A percentile compares a stretch with the other conserved stretches of the same genome.
Evolutionary conservation across 2,888 invertebrate genomes (phyloP).

Genomic region (Ectemnius lituratus): DNA sequence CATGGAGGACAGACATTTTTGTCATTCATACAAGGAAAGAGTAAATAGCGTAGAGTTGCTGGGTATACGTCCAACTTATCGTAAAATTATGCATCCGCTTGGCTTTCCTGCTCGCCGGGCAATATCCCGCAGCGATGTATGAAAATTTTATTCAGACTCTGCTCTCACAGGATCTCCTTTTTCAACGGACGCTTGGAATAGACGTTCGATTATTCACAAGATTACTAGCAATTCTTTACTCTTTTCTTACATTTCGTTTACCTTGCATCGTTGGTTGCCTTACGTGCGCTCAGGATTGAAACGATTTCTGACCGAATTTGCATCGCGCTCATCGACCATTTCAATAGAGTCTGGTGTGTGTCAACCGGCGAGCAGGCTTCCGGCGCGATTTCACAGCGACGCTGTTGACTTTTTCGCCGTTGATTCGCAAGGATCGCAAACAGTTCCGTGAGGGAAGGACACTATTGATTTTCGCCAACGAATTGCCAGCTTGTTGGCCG

Average conservation of each 20-base stretch:
- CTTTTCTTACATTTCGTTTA: neutral
- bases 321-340: too few relatives aligned
- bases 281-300: too few relatives aligned
- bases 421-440: too few relatives aligned
- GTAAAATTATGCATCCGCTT: slow-evolving; percentile 38
- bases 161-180: slow-evolving; percentile 11
- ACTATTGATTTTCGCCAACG: too few relatives aligned
- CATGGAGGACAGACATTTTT: slow-evolving; percentile 4
- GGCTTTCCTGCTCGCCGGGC: slow-evolving; percentile 10
- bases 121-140: slow-evolving; percentile 23
- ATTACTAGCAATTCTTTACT: slow-evolving; percentile 19
- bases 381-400: too few relatives aligned
- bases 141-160: slow-evolving; percentile 41
- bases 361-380: too few relatives aligned
- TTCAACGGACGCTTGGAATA: slow-evolving; percentile 18
- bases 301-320: too few relatives aligned
- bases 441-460: too few relatives aligned
- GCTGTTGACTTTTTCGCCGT: too few relatives aligned
- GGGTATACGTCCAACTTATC: slow-evolving; percentile 14
- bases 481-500: too few relatives aligned
- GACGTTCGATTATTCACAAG: slow-evolving; percentile 10
- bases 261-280: neutral
- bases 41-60: slow-evolving; percentile 23
- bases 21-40: slow-evolving; percentile 6
- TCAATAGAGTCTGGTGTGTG: too few relatives aligned